Evolutionary conservation across 2,113 vertebrate species (phyloP).

Genomic region (Phrynosoma platyrhinos): DNA sequence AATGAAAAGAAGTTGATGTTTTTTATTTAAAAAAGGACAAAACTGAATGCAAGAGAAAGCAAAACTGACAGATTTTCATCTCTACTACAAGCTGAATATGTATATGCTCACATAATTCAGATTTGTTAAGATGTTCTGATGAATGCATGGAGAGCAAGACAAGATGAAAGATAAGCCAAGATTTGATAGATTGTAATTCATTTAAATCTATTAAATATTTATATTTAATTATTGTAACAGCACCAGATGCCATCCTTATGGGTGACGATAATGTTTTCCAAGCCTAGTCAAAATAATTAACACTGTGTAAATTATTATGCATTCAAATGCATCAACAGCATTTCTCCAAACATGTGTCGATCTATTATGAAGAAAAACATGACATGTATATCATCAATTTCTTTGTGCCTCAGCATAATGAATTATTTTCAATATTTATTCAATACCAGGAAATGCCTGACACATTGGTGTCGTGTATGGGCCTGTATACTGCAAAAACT

Average conservation of each 20-base stretch:
- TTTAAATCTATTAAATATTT: slow-evolving; percentile 68
- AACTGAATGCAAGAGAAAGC: background rate
- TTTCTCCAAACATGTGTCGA: slow-evolving; percentile 54
- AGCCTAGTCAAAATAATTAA: slow-evolving; percentile 75
- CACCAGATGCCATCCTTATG: slow-evolving; percentile 71
- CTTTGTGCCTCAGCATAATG: slow-evolving; percentile 39
- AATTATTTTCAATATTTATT: slow-evolving; percentile 20
- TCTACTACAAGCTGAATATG: background rate
- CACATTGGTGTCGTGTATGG: background rate
- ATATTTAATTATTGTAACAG: slow-evolving; percentile 70
- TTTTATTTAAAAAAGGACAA: too few species aligned
- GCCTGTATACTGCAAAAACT: background rate
- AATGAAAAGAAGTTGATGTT: too few species aligned
- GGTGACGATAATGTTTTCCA: slow-evolving; percentile 55
- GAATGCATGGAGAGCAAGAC: background rate
- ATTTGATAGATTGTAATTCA: slow-evolving; percentile 50
- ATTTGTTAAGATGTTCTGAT: background rate
- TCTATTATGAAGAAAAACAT: slow-evolving; percentile 56
- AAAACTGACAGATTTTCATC: background rate
- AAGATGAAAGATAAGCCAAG: slow-evolving; percentile 39
- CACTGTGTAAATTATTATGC: slow-evolving; percentile 73
- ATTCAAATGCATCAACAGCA: slow-evolving; percentile 65
- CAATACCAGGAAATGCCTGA: background rate
- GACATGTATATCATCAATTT: slow-evolving; percentile 49
- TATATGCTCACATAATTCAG: background rate